phyloP scores from a whole-genome alignment of 37 sponge, comb jelly and placozoan species.

The Theonella swinhoei region DNA sequence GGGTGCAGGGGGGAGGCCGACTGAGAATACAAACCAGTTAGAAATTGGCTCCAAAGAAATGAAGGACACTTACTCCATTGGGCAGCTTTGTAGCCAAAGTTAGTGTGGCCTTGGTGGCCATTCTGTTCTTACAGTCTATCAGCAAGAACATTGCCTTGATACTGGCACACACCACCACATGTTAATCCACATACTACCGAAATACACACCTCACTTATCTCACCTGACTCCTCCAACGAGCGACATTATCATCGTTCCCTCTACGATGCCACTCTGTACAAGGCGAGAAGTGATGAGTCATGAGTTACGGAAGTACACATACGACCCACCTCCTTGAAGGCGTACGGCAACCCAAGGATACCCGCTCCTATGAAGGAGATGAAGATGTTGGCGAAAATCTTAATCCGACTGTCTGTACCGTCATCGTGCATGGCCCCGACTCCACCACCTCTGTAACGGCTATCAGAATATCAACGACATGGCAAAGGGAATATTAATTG shows the following conservation, averaged over 20 bases:
- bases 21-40: background rate
- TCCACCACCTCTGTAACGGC: no score
- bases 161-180: constrained; percentile 47
- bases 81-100: constrained; percentile 6
- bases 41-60: background rate
- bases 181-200: constrained; percentile 5
- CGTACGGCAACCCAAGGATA: constrained; percentile 92
- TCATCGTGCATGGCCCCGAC: constrained; percentile 30
- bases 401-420: constrained; percentile 61
- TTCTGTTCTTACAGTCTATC: constrained; percentile 87
- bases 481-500: no score
- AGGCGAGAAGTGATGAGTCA: constrained; percentile 1
- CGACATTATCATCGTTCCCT: constrained; percentile 79
- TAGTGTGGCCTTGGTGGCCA: constrained; percentile 27
- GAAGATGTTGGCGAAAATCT: constrained; percentile 93
- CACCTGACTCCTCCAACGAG: constrained; percentile 85
- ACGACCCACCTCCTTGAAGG: constrained; percentile 88
- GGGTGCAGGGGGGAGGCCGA: background rate
- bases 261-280: constrained; percentile 83
- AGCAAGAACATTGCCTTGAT: constrained; percentile 88
- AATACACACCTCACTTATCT: no score
- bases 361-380: constrained; percentile 98
- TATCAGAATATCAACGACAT: no score
- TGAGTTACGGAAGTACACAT: background rate
- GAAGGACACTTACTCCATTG: constrained; percentile 32